Evolutionary conservation across 2,888 invertebrate genomes (phyloP).

Genomic region (Dasysyrphus albostriatus): DNA sequence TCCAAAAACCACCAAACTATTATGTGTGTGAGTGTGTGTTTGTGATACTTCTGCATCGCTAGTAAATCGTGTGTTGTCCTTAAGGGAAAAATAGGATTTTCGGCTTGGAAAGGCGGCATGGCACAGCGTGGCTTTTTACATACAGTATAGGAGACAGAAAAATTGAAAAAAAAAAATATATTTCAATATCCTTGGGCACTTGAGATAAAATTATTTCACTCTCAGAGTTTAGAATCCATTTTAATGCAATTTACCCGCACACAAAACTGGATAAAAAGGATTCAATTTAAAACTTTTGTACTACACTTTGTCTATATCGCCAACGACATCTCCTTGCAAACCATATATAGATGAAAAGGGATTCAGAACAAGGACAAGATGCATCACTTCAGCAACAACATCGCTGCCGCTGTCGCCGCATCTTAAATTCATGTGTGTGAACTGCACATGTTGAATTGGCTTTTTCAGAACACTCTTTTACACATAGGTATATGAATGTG

Average conservation of each 20-base stretch:
- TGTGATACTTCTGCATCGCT: conserved; percentile 40
- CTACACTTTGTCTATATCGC: conserved; percentile 36
- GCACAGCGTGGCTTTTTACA: background rate
- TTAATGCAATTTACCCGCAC: conserved; percentile 69
- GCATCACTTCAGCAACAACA: conserved; percentile 8
- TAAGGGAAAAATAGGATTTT: conserved; percentile 37
- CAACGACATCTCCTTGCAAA: conserved; percentile 14
- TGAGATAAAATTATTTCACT: conserved; percentile 71
- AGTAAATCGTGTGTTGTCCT: conserved; percentile 50
- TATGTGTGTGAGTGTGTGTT: conserved; percentile 23
- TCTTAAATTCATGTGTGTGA: conserved; percentile 51
- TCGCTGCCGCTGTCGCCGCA: conserved; percentile 6
- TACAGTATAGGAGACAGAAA: background rate
- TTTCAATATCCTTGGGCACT: conserved; percentile 73
- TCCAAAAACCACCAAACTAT: conserved; percentile 1
- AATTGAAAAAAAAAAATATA: conserved; percentile 32
- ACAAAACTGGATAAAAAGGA: conserved; percentile 68
- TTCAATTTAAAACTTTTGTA: conserved; percentile 69
- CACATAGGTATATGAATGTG: background rate
- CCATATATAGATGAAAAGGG: background rate
- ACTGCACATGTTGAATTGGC: conserved; percentile 67
- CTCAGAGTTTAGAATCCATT: conserved; percentile 70
- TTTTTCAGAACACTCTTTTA: conserved; percentile 20
- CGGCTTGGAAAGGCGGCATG: background rate
- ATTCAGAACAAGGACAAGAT: conserved; percentile 60